These are phyloP conservation scores for Sardina pilchardus DNA, from an alignment of 2,113 vertebrate genomes.

Conservation along the genomic window DNA sequence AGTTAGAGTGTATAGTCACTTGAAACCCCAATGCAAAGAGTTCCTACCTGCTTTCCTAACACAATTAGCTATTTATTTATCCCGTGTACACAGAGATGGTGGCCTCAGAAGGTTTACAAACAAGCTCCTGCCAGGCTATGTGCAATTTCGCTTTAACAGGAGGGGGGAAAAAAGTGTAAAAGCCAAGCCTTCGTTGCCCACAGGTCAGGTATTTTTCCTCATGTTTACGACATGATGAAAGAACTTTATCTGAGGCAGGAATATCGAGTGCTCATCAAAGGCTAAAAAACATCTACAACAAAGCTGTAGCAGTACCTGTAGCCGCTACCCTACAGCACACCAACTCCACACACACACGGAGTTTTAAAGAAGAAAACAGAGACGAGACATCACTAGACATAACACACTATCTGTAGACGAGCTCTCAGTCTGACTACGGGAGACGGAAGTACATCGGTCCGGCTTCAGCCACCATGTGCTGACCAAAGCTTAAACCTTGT, in stretches of 20 bases:
- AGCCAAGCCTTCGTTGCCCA: background rate
- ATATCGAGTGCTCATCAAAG: background rate
- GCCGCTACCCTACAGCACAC: background rate
- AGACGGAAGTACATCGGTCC: background rate
- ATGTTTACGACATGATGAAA: slow-evolving; percentile 1
- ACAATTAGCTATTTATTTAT: background rate
- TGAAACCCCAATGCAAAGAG: background rate
- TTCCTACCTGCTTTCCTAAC: background rate
- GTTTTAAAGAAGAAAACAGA: background rate
- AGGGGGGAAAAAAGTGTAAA: background rate
- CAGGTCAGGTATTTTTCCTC: background rate
- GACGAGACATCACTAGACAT: background rate
- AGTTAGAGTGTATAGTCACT: background rate
- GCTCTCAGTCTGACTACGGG: background rate
- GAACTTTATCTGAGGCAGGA: background rate
- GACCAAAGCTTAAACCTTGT: background rate
- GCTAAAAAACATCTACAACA: background rate
- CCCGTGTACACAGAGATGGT: background rate
- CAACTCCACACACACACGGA: background rate
- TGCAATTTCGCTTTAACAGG: background rate
- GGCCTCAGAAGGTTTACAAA: background rate
- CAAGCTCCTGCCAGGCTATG: background rate
- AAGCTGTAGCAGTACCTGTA: too few species aligned
- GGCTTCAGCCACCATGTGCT: background rate
- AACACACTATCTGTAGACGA: background rate